Percentiles rank a stretch among this genome's conserved stretches.
phyloP scores from a whole-genome alignment of 2,888 invertebrate genomes.

The Apodemia zela region DNA sequence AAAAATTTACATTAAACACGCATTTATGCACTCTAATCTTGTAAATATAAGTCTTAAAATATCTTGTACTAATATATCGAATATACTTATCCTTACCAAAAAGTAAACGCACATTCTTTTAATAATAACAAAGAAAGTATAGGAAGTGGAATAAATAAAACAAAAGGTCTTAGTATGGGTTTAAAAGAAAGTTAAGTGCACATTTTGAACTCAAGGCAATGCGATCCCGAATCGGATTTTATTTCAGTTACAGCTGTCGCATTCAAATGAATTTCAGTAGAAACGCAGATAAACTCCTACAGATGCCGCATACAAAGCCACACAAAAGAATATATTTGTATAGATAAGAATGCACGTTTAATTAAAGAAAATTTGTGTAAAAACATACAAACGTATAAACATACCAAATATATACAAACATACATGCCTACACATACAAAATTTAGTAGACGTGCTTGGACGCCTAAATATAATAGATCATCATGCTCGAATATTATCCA shows the following conservation, averaged over 20 bases:
- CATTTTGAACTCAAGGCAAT: background rate
- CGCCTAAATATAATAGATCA: too few species aligned
- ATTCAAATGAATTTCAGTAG: background rate
- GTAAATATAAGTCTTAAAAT: too few species aligned
- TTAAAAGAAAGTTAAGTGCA: background rate
- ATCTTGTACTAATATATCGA: too few species aligned
- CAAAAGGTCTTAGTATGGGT: background rate
- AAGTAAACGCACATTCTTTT: background rate
- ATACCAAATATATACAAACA: too few species aligned
- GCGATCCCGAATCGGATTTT: background rate
- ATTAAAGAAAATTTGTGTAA: too few species aligned
- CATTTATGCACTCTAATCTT: too few species aligned
- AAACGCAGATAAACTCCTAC: background rate
- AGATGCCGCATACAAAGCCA: background rate
- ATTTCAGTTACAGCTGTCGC: conserved; percentile 1
- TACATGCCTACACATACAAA: too few species aligned
- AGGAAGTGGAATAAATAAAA: background rate
- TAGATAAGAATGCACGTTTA: too few species aligned
- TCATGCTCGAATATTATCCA: too few species aligned
- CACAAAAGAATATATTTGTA: background rate
- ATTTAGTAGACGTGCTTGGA: too few species aligned
- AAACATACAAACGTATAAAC: too few species aligned
- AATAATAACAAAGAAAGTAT: background rate
- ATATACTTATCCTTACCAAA: background rate
- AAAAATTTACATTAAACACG: too few species aligned